phyloP scores from a whole-genome alignment of 2,888 invertebrate genomes.

The Atrina japonica region DNA sequence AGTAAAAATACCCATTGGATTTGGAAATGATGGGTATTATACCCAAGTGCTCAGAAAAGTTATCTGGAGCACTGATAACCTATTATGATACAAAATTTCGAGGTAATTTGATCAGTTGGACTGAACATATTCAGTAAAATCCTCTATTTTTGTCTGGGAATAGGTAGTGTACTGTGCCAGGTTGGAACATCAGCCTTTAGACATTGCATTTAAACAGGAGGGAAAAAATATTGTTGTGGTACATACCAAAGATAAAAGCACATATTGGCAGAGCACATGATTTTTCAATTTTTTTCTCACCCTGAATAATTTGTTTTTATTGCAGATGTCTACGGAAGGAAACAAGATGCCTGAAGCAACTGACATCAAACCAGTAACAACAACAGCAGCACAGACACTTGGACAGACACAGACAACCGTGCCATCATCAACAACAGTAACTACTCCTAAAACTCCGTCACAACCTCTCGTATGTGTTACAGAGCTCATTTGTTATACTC shows the following conservation, averaged over 20 bases:
- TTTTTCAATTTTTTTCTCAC: background rate
- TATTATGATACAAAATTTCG: too few species aligned
- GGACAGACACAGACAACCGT: slow-evolving; percentile 16
- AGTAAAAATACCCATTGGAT: too few species aligned
- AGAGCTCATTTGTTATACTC: too few species aligned
- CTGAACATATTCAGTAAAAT: background rate
- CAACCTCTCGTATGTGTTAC: slow-evolving; percentile 61
- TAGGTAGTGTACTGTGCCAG: too few species aligned
- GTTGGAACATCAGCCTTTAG: too few species aligned
- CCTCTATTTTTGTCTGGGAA: background rate
- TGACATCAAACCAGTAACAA: slow-evolving; percentile 46
- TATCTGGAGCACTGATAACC: too few species aligned
- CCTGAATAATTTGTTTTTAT: background rate
- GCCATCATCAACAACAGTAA: slow-evolving; percentile 48
- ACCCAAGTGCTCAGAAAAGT: too few species aligned
- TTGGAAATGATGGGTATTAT: too few species aligned
- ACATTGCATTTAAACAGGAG: too few species aligned
- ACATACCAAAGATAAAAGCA: background rate
- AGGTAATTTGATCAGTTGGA: too few species aligned
- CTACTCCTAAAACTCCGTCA: slow-evolving; percentile 60
- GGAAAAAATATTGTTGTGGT: too few species aligned
- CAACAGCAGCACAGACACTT: slow-evolving; percentile 44
- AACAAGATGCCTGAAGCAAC: slow-evolving; percentile 48
- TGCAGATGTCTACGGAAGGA: slow-evolving; percentile 48
- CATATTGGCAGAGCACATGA: background rate